Evolutionary conservation across 2,113 vertebrate genomes (phyloP).

Genomic region (Dermatemys mawii): DNA sequence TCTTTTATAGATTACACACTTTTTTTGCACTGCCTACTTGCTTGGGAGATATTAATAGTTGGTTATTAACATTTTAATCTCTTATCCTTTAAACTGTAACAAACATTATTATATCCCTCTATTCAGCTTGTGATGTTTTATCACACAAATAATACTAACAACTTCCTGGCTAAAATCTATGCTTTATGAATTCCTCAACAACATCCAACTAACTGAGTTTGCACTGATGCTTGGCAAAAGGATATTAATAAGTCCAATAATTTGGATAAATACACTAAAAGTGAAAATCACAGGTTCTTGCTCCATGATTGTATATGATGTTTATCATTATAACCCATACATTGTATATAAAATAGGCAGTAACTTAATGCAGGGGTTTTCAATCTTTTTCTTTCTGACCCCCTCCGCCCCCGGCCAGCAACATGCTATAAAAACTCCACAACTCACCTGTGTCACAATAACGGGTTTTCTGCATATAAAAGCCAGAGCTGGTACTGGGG

Average conservation of each 20-base stretch:
- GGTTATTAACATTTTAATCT: neutral
- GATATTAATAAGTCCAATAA: neutral
- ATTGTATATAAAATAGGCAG: neutral
- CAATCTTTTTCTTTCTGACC: too few relatives aligned
- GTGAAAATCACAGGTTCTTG: neutral
- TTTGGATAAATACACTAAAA: neutral
- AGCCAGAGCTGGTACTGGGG: too few relatives aligned
- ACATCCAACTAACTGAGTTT: neutral
- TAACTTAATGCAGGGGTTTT: neutral
- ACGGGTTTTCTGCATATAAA: too few relatives aligned
- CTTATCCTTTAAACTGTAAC: neutral
- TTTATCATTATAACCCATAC: neutral
- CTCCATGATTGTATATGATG: neutral
- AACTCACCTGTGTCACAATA: too few relatives aligned
- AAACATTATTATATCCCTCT: neutral
- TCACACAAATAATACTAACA: neutral
- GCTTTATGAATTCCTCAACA: neutral
- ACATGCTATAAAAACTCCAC: too few relatives aligned
- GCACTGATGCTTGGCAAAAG: neutral
- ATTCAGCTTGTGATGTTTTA: neutral
- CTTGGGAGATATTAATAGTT: slow-evolving; percentile 1
- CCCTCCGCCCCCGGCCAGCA: too few relatives aligned
- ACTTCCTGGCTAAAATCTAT: neutral
- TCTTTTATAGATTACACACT: neutral
- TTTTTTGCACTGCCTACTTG: neutral